Percentiles rank a stretch among this genome's conserved stretches.
These are phyloP conservation scores for Atethmia centrago DNA, from an alignment of 2,888 invertebrate genomes.

Conservation along the genomic window DNA sequence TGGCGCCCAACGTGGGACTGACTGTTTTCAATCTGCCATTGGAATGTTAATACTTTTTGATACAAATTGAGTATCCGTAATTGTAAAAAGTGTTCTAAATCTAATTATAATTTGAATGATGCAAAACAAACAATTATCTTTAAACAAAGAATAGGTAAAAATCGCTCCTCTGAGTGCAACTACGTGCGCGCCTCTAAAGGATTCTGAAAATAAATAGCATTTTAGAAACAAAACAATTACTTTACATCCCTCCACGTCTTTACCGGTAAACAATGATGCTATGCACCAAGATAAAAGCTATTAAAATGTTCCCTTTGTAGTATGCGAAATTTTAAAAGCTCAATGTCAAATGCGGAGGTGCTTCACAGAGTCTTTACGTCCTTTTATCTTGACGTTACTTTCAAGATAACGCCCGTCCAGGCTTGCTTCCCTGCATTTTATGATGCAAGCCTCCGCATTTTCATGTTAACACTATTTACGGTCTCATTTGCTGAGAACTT, in stretches of 20 bases:
- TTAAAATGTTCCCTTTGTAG: slow-evolving; percentile 60
- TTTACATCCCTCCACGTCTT: slow-evolving; percentile 15
- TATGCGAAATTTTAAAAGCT: slow-evolving; percentile 60
- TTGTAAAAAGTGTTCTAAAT: no score
- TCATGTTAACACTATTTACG: slow-evolving; percentile 38
- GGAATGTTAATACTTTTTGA: neutral
- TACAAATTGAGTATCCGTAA: neutral
- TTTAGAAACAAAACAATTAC: slow-evolving; percentile 1
- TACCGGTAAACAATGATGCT: slow-evolving; percentile 28
- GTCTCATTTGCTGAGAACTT: slow-evolving; percentile 32
- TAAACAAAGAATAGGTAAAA: neutral
- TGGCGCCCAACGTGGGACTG: slow-evolving; percentile 43
- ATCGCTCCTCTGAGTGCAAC: neutral
- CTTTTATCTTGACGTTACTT: slow-evolving; percentile 65
- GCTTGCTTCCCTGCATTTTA: slow-evolving; percentile 55
- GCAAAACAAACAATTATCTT: no score
- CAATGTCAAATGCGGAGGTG: slow-evolving; percentile 57
- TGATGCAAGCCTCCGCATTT: slow-evolving; percentile 50
- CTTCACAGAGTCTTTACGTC: slow-evolving; percentile 57
- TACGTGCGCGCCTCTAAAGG: neutral
- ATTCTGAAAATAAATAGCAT: slow-evolving; percentile 5
- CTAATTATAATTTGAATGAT: no score
- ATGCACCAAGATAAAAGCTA: slow-evolving; percentile 53
- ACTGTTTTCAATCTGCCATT: neutral
- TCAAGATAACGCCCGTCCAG: slow-evolving; percentile 56